Evolutionary conservation across 2,888 invertebrate genomes (phyloP).

Genomic region (Folsomia manolachei): DNA sequence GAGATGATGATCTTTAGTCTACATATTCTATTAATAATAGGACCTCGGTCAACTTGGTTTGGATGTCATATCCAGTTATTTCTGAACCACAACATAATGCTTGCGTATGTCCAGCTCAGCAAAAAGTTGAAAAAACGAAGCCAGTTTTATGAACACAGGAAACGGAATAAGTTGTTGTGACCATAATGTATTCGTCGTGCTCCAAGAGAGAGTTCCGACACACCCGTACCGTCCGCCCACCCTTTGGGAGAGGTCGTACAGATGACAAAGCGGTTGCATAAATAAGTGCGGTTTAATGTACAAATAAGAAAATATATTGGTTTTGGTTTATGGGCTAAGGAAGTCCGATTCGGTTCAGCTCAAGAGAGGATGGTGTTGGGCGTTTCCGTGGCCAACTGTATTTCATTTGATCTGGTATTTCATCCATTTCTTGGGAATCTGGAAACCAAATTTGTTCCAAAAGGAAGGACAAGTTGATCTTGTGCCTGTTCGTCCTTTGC

Average conservation of each 20-base stretch:
- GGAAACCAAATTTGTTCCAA: slow-evolving; percentile 16
- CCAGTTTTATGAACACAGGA: background rate
- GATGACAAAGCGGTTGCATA: slow-evolving; percentile 1
- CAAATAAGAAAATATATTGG: slow-evolving; percentile 10
- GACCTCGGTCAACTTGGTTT: too few relatives aligned
- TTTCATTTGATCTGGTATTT: background rate
- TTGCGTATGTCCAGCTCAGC: background rate
- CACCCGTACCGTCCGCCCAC: background rate
- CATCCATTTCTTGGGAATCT: slow-evolving; percentile 1
- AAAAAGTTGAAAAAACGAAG: background rate
- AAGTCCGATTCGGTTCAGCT: slow-evolving; percentile 5
- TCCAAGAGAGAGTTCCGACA: background rate
- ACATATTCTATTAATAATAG: too few relatives aligned
- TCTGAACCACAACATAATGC: too few relatives aligned
- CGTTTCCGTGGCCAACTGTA: background rate
- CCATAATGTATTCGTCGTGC: background rate
- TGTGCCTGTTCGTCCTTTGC: slow-evolving; percentile 9
- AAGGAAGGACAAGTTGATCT: slow-evolving; percentile 19
- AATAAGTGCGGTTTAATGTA: slow-evolving; percentile 4
- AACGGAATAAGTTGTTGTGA: background rate
- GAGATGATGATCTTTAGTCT: too few relatives aligned
- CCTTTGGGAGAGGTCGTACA: background rate
- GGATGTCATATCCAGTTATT: background rate
- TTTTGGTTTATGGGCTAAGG: background rate
- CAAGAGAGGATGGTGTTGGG: background rate